Conservation (phyloP, 2,888 invertebrate genomes). For the Iselma pallidipennis region DNA sequence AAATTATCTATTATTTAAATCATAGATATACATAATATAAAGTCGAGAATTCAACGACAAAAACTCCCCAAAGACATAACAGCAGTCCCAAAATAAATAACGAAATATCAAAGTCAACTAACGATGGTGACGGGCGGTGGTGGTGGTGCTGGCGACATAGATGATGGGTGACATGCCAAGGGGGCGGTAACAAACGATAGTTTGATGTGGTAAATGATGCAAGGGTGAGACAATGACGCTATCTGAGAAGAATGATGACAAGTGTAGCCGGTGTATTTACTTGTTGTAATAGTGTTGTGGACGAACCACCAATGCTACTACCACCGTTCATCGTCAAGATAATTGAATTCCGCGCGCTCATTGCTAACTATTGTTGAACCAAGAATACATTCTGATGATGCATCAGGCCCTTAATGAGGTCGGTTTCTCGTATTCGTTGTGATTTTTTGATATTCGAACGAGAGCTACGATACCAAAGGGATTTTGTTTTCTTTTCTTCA, state of each 20-base stretch:
- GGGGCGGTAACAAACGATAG: conserved; percentile 53
- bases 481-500: neutral
- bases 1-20: neutral
- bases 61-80: conserved; percentile 6
- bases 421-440: conserved; percentile 4
- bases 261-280: conserved; percentile 41
- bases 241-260: conserved; percentile 55
- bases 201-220: conserved; percentile 57
- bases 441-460: neutral
- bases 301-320: conserved; percentile 31
- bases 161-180: neutral
- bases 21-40: neutral
- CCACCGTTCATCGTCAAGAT: conserved; percentile 42
- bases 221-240: conserved; percentile 57
- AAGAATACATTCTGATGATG: conserved; percentile 53
- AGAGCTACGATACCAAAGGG: neutral
- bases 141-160: neutral
- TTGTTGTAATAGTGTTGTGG: conserved; percentile 36
- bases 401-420: conserved; percentile 47
- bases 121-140: conserved; percentile 4
- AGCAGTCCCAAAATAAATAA: conserved; percentile 5
- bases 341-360: conserved; percentile 52
- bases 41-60: conserved; percentile 5
- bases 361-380: conserved; percentile 50
- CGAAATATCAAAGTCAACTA: conserved; percentile 10